Percentiles rank a stretch among this genome's conserved stretches.
These are phyloP conservation scores for Heteromurus nitidus DNA, from an alignment of 2,888 invertebrate genomes.

Conservation along the genomic window DNA sequence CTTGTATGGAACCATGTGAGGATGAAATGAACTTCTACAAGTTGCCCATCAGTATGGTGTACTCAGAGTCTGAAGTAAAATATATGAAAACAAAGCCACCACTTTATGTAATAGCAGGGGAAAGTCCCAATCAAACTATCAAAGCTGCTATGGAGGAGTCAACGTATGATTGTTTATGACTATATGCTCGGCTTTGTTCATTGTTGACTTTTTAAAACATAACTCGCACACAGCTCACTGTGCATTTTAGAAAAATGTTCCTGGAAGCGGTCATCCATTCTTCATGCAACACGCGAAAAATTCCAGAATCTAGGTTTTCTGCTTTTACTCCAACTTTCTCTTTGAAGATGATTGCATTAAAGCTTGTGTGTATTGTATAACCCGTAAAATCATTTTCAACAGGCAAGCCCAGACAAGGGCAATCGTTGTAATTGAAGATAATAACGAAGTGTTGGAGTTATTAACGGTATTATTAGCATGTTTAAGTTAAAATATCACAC, in stretches of 20 bases:
- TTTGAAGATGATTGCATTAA: neutral
- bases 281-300: conserved; percentile 10
- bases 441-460: conserved; percentile 54
- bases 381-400: neutral
- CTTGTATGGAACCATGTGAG: conserved; percentile 43
- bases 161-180: conserved; percentile 30
- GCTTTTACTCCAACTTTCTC: too few relatives aligned
- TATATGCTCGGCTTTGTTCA: neutral
- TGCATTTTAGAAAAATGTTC: conserved; percentile 38
- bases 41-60: conserved; percentile 41
- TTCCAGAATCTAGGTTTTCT: conserved; percentile 21
- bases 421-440: conserved; percentile 52
- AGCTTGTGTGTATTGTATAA: too few relatives aligned
- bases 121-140: conserved; percentile 32
- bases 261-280: conserved; percentile 39
- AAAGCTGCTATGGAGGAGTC: conserved; percentile 51
- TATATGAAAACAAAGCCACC: conserved; percentile 40
- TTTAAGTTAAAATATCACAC: too few relatives aligned
- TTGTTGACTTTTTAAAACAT: too few relatives aligned
- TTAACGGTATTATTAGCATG: too few relatives aligned
- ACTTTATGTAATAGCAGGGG: conserved; percentile 4
- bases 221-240: neutral
- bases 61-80: conserved; percentile 39
- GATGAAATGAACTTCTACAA: conserved; percentile 53
- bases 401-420: conserved; percentile 17